phyloP scores from a whole-genome alignment of 92 coral and sea anemone species.

The Zoanthus sociatus region DNA sequence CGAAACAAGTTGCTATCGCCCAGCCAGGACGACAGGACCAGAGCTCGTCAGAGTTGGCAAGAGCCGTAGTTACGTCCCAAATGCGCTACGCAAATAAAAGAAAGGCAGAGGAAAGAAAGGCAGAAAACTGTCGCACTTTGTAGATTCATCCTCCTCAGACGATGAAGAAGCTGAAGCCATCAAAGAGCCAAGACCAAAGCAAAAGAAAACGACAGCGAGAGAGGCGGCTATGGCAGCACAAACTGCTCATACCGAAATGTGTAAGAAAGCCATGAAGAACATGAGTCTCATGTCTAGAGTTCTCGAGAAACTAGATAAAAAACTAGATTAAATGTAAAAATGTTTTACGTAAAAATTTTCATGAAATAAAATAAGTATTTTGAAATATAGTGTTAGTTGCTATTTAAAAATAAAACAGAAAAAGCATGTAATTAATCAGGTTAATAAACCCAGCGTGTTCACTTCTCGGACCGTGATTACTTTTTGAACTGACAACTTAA shows the following conservation, averaged over 20 bases:
- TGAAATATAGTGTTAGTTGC: slow-evolving; percentile 31
- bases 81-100: slow-evolving; percentile 50
- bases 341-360: slow-evolving; percentile 31
- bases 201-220: slow-evolving; percentile 38
- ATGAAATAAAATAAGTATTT: slow-evolving; percentile 36
- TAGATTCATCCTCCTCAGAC: slow-evolving; percentile 46
- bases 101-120: slow-evolving; percentile 47
- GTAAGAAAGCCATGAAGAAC: slow-evolving; percentile 47
- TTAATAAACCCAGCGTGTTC: no score
- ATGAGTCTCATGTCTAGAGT: slow-evolving; percentile 41
- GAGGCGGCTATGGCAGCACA: slow-evolving; percentile 55
- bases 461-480: neutral
- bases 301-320: slow-evolving; percentile 45
- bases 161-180: slow-evolving; percentile 46
- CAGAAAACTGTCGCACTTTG: slow-evolving; percentile 43
- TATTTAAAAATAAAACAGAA: slow-evolving; percentile 6
- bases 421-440: no score
- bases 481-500: slow-evolving; percentile 19
- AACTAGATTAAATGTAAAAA: slow-evolving; percentile 31
- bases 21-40: slow-evolving; percentile 49
- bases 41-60: slow-evolving; percentile 31
- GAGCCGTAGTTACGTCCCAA: slow-evolving; percentile 46
- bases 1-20: slow-evolving; percentile 48
- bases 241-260: slow-evolving; percentile 48
- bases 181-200: slow-evolving; percentile 30